Conservation (phyloP, 2,888 invertebrate species). For the Augiades crinisus region DNA sequence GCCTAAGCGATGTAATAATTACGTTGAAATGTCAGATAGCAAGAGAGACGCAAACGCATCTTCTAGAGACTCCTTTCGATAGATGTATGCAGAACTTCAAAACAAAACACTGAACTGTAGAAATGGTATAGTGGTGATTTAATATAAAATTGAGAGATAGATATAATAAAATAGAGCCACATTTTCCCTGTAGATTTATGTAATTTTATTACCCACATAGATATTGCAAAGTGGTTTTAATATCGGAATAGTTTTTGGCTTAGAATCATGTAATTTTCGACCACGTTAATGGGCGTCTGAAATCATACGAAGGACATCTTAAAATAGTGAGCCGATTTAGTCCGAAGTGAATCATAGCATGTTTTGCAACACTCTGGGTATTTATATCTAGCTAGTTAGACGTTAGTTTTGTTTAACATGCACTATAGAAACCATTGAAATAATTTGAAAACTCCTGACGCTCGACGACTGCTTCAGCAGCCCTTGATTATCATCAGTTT, state of each 20-base stretch:
- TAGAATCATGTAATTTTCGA: slow-evolving; percentile 45
- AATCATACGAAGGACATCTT: slow-evolving; percentile 73
- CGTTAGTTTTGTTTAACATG: too few species aligned
- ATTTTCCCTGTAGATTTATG: not conserved
- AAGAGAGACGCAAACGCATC: too few species aligned
- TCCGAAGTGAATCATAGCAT: slow-evolving; percentile 58
- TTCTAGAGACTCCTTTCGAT: too few species aligned
- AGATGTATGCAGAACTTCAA: too few species aligned
- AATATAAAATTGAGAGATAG: not conserved
- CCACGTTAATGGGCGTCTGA: slow-evolving; percentile 59
- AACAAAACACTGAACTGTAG: too few species aligned
- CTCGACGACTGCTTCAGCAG: too few species aligned
- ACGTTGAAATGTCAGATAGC: too few species aligned
- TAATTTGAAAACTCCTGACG: too few species aligned
- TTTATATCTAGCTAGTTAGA: slow-evolving; percentile 29
- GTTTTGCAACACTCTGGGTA: slow-evolving; percentile 47
- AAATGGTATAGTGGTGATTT: not conserved
- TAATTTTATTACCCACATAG: slow-evolving; percentile 3
- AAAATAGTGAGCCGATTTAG: slow-evolving; percentile 71
- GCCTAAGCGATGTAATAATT: too few species aligned
- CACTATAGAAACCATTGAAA: too few species aligned
- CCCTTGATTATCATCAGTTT: too few species aligned
- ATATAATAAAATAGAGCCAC: not conserved
- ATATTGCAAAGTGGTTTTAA: slow-evolving; percentile 14
- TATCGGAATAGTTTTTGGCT: slow-evolving; percentile 23